Evolutionary conservation across 2,888 invertebrate genomes (phyloP).

Genomic region (Acleris laterana): DNA sequence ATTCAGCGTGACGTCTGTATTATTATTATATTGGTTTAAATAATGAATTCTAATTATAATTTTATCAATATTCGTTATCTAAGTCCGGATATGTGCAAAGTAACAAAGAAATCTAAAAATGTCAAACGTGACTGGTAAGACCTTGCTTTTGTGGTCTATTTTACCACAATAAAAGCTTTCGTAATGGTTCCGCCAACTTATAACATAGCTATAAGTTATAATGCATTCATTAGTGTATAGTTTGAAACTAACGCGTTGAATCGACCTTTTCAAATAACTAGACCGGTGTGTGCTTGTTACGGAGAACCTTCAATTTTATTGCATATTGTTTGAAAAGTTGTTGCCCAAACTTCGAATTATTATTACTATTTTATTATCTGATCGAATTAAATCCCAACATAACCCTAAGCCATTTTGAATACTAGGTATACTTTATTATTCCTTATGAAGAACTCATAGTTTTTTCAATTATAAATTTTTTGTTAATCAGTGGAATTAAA

Average conservation of each 20-base stretch:
- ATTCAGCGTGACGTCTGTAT: too few relatives aligned
- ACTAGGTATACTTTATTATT: too few relatives aligned
- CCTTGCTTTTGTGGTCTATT: conserved; percentile 32
- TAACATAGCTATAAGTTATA: not conserved
- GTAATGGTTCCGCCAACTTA: conserved; percentile 14
- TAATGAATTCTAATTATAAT: conserved; percentile 1
- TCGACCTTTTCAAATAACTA: not conserved
- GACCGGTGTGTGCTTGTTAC: too few relatives aligned
- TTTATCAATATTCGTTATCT: conserved; percentile 31
- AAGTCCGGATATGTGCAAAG: conserved; percentile 27
- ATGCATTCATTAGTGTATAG: conserved; percentile 7
- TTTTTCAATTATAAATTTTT: too few relatives aligned
- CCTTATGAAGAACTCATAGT: too few relatives aligned
- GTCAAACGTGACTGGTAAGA: conserved; percentile 34
- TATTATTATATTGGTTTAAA: not conserved
- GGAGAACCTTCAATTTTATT: too few relatives aligned
- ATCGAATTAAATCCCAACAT: too few relatives aligned
- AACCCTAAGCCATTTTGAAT: too few relatives aligned
- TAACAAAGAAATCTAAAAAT: conserved; percentile 34
- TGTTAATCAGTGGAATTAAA: too few relatives aligned
- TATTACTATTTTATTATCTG: too few relatives aligned
- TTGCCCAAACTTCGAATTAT: too few relatives aligned
- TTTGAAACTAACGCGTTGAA: not conserved
- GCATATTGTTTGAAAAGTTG: too few relatives aligned
- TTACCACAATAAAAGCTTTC: conserved; percentile 9